Conservation (phyloP, 2,113 vertebrate species). For the Columba janthina region DNA sequence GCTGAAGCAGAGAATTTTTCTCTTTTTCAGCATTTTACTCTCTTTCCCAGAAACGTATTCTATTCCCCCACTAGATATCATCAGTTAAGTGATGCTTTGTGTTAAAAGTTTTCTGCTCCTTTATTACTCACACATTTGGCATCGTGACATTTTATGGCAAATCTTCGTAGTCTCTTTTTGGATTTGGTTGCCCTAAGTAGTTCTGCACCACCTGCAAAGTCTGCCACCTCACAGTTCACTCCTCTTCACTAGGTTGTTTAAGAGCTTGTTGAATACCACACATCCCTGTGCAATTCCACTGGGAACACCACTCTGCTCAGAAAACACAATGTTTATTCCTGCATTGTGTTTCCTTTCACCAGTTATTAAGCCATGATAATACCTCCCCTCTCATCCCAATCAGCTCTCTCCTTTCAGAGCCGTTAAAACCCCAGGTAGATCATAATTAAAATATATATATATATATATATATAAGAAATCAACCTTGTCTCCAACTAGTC, state of each 20-base stretch:
- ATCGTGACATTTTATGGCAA: conserved; percentile 15
- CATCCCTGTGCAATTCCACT: background rate
- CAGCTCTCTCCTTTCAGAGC: background rate
- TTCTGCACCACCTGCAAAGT: conserved; percentile 28
- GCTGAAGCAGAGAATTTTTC: background rate
- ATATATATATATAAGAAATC: too few species aligned
- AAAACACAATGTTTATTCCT: background rate
- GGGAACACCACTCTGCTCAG: background rate
- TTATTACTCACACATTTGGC: conserved; percentile 19
- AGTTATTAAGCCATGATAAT: background rate
- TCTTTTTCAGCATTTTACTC: background rate
- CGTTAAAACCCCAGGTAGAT: background rate
- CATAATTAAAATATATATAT: background rate
- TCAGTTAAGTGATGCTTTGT: background rate
- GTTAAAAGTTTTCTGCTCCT: background rate
- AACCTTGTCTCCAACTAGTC: background rate
- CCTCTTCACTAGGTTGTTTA: conserved; percentile 21
- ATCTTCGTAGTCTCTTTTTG: background rate
- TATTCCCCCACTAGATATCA: background rate
- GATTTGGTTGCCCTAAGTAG: conserved; percentile 21
- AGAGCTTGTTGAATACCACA: background rate
- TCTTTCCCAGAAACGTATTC: background rate
- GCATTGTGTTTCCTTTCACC: background rate
- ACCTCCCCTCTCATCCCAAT: background rate
- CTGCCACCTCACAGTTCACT: conserved; percentile 49